Evolutionary conservation across 2,113 vertebrate species (phyloP).

Genomic region (Neodontobutis hainanensis): DNA sequence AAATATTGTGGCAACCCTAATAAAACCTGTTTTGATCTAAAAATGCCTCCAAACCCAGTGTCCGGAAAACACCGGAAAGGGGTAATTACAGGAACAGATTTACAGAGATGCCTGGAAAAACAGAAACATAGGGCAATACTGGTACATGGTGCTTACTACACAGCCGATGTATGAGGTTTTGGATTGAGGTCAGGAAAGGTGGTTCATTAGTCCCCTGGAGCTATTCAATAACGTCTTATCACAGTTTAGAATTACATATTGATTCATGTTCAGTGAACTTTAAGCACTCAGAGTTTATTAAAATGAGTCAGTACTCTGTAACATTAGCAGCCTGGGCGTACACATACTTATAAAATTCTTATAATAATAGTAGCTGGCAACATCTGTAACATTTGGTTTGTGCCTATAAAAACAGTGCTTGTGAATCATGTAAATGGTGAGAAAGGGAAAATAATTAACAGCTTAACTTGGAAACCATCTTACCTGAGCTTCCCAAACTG

Average conservation of each 20-base stretch:
- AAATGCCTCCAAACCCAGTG: not conserved
- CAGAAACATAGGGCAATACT: not conserved
- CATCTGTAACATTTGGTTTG: not conserved
- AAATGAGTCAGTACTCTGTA: slow-evolving; percentile 54
- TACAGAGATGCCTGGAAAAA: not conserved
- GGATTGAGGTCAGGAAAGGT: slow-evolving; percentile 44
- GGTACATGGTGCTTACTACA: slow-evolving; percentile 18
- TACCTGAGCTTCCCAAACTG: not conserved
- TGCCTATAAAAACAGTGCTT: not conserved
- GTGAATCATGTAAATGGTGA: not conserved
- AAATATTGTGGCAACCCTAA: not conserved
- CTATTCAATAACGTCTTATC: slow-evolving; percentile 60
- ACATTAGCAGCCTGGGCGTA: slow-evolving; percentile 28
- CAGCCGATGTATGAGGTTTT: slow-evolving; percentile 16
- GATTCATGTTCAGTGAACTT: slow-evolving; percentile 76
- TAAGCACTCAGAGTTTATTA: slow-evolving; percentile 65
- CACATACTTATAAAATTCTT: not conserved
- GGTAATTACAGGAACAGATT: not conserved
- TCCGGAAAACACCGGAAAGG: slow-evolving; percentile 37
- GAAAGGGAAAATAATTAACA: not conserved
- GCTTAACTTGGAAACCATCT: not conserved
- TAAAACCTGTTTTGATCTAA: slow-evolving; percentile 33
- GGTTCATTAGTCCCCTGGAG: slow-evolving; percentile 47
- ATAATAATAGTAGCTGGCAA: no score
- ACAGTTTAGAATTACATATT: slow-evolving; percentile 79